Percentiles rank a stretch among this genome's conserved stretches.
These are phyloP conservation scores for Heterochromis multidens DNA, from an alignment of 2,113 vertebrate genomes.

Conservation along the genomic window DNA sequence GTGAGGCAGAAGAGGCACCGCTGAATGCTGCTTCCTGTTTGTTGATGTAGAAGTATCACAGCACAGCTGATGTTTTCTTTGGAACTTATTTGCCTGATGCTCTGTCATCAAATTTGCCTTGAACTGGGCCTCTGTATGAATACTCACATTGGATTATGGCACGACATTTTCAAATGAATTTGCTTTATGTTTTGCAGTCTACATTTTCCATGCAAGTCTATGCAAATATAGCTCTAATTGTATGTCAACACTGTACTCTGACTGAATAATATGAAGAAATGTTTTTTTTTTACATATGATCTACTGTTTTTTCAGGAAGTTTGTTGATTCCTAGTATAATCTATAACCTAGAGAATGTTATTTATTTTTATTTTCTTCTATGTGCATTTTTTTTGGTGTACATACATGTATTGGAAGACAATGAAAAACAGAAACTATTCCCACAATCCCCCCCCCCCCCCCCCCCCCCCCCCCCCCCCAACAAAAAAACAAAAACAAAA, in stretches of 20 bases:
- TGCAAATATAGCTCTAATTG: neutral
- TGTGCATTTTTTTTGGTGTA: neutral
- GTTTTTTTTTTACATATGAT: neutral
- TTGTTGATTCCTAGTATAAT: neutral
- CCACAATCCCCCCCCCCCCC: neutral
- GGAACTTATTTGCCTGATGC: constrained; percentile 26
- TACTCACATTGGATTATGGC: neutral
- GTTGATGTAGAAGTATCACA: neutral
- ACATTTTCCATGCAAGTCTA: neutral
- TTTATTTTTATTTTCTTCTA: neutral
- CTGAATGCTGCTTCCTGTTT: neutral
- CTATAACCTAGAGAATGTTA: neutral
- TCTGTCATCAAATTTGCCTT: constrained; percentile 16
- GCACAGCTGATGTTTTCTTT: constrained; percentile 12
- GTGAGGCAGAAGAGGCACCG: neutral
- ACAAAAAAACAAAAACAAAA: too few relatives aligned
- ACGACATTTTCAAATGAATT: neutral
- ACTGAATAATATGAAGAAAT: neutral
- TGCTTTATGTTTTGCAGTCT: neutral
- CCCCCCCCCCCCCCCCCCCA: neutral
- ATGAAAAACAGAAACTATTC: neutral
- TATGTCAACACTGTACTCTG: neutral
- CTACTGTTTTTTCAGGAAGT: neutral
- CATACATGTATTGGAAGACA: neutral
- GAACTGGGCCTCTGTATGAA: neutral